Evolutionary conservation across 2,888 invertebrate species (phyloP).

Genomic region (Ommatoiulus sabulosus): DNA sequence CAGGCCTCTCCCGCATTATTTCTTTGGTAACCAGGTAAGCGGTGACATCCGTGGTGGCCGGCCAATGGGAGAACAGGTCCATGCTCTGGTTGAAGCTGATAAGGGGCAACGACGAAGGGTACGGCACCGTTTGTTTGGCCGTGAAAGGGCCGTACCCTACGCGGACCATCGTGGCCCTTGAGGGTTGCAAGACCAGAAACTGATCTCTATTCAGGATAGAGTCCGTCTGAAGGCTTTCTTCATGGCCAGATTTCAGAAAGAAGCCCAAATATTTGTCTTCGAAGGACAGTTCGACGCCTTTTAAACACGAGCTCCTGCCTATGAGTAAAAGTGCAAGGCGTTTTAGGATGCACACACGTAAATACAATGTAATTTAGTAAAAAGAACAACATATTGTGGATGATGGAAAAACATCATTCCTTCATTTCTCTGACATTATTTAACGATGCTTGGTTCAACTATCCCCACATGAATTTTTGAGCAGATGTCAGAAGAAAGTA

Average conservation of each 20-base stretch:
- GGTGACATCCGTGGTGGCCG: conserved; percentile 77
- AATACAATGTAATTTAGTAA: too few relatives aligned
- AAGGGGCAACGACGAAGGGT: conserved; percentile 83
- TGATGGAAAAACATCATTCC: too few relatives aligned
- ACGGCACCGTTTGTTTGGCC: conserved; percentile 93
- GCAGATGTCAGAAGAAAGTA: too few relatives aligned
- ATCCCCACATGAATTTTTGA: too few relatives aligned
- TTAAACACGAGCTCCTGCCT: neutral
- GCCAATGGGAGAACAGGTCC: conserved; percentile 59
- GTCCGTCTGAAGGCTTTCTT: conserved; percentile 64
- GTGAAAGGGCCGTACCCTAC: conserved; percentile 96
- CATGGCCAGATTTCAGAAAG: conserved; percentile 65
- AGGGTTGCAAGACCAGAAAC: conserved; percentile 91
- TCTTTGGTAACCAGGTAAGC: conserved; percentile 91
- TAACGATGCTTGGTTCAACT: too few relatives aligned
- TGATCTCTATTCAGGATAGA: conserved; percentile 85
- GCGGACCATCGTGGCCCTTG: conserved; percentile 89
- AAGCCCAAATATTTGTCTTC: conserved; percentile 65
- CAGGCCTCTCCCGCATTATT: conserved; percentile 88
- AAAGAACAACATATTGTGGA: too few relatives aligned
- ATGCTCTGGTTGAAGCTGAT: conserved; percentile 58
- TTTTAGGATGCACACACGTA: too few relatives aligned
- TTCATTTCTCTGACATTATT: too few relatives aligned
- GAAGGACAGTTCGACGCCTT: conserved; percentile 64
- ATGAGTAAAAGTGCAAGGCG: too few relatives aligned